Evolutionary conservation across 2,113 vertebrate genomes (phyloP), one percentile per base, ranked within the genome.

Genomic region (Oxyruncus cristatus): DNA sequence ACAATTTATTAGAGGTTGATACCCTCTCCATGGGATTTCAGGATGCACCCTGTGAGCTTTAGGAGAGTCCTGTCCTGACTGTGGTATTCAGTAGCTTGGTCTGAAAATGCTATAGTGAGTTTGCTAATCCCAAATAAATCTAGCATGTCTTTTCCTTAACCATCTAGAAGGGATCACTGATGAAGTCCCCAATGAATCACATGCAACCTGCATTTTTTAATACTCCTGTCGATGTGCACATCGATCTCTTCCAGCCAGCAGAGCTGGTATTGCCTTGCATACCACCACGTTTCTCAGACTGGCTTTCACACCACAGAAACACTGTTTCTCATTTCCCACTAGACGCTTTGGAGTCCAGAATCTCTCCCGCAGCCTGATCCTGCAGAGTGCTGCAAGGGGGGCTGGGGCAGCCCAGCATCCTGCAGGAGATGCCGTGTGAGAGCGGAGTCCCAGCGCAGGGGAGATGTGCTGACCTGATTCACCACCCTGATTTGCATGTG

Each of bases 381-480:
- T 39, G 28, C n/a, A 0, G 0, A n/a, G n/a, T 21, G 32, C 63
- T 74, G 35, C 47, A 9, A 14, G 4, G 28, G 30, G 19, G 44
- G 23, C 28, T 14, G 59, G n/a, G 44, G 37, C 30, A 74, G 4
- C 81, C 28, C 30, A 6, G 50, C 37, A 88, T 28, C 68, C 41
- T 52, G 30, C 52, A 63, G 82, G 59, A 82, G 89, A 24, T 26
- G 75, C 71, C 3, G 0, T 19, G 39, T 28, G 70, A 71, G 85
- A 77, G 47, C 0, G 0, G 49, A 49, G 77, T 63, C 59, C 61
- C 73, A 19, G 66, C 0, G 0, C 12, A 0, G 56, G 88, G 88
- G 41, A 88, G 93, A 91, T 65, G 70, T 19, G 79, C 95, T 97
- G 95, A 94, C 93, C 95, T 95, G 93, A 95, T 93, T 92, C 85